Evolutionary conservation across 2,113 vertebrate species (phyloP).

Genomic region (Burhinus oedicnemus): DNA sequence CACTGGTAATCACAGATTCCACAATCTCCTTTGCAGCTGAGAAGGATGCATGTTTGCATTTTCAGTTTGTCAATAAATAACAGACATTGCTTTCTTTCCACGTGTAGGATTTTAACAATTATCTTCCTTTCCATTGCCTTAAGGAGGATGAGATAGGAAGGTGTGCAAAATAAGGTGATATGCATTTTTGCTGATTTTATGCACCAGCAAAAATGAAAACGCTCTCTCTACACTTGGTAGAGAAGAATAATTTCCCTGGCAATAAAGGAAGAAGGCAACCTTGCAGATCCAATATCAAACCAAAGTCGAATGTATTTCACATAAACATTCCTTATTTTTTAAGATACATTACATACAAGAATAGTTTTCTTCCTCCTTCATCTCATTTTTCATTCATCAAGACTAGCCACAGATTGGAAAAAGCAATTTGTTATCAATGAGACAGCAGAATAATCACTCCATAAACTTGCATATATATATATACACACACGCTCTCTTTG

Average conservation of each 20-base stretch:
- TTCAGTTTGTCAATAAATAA: background rate
- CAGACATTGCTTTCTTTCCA: background rate
- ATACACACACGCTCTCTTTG: background rate
- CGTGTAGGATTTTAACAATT: background rate
- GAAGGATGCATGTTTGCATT: background rate
- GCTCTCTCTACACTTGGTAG: background rate
- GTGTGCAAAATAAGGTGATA: background rate
- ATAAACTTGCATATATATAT: background rate
- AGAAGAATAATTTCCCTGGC: background rate
- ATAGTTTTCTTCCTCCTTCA: background rate
- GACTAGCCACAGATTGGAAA: background rate
- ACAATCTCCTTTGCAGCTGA: background rate
- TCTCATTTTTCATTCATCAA: background rate
- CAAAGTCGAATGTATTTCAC: background rate
- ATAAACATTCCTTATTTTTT: background rate
- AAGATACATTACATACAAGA: background rate
- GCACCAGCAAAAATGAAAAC: background rate
- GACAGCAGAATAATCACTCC: background rate
- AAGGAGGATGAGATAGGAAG: background rate
- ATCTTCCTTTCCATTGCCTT: background rate
- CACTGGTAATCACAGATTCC: background rate
- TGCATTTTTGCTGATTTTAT: background rate
- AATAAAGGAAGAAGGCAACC: background rate
- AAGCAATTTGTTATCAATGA: background rate
- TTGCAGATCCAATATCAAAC: background rate